Evolutionary conservation across 2,888 invertebrate species (phyloP).

Genomic region (Malthinus flaveolus): DNA sequence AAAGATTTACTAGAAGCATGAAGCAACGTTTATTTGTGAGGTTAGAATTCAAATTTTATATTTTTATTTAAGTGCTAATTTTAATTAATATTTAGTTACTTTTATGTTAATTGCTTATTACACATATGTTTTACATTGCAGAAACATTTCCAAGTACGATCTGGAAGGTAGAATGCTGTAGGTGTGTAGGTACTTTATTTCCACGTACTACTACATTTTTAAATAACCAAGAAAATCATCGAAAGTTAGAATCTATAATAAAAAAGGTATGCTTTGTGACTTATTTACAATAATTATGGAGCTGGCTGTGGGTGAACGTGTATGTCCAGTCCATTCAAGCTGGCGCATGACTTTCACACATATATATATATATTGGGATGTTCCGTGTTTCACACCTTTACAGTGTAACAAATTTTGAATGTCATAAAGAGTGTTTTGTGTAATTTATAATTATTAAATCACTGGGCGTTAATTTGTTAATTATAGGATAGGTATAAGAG

Average conservation of each 20-base stretch:
- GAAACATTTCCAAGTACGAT: background rate
- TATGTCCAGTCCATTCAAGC: too few species aligned
- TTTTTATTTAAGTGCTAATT: background rate
- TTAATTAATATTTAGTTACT: background rate
- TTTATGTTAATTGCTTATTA: background rate
- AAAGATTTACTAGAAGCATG: background rate
- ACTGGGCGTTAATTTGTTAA: too few species aligned
- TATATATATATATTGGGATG: too few species aligned
- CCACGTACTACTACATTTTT: background rate
- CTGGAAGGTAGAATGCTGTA: background rate
- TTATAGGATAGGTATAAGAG: too few species aligned
- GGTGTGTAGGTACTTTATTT: background rate
- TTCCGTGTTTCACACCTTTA: too few species aligned
- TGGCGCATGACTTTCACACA: too few species aligned
- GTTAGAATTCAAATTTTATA: background rate
- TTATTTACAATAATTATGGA: too few species aligned
- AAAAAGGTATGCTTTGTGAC: too few species aligned
- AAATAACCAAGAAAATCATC: background rate
- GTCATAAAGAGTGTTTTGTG: too few species aligned
- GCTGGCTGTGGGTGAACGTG: too few species aligned
- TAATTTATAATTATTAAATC: too few species aligned
- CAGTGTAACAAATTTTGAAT: too few species aligned
- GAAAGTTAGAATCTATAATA: background rate
- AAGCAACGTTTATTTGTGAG: background rate
- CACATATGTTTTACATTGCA: background rate